phyloP scores from a whole-genome alignment of 2,113 vertebrate species.

The Ammodytes dubius region DNA sequence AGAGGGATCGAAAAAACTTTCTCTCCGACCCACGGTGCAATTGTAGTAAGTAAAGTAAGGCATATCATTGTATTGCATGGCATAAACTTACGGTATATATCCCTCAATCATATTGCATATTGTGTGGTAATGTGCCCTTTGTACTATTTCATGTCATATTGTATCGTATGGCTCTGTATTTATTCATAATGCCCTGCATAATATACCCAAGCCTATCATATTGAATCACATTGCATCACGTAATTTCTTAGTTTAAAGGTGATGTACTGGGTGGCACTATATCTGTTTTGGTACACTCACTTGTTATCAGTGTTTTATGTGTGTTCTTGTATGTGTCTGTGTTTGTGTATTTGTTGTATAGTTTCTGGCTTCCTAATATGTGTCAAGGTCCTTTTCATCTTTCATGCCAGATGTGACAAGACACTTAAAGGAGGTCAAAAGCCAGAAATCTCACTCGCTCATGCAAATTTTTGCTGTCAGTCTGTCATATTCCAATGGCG shows the following conservation, averaged over 20 bases:
- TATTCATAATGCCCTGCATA: too few relatives aligned
- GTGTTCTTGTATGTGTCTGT: background rate
- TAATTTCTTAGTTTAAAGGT: too few relatives aligned
- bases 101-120: background rate
- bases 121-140: background rate
- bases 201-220: too few relatives aligned
- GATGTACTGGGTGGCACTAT: too few relatives aligned
- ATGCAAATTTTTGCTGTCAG: background rate
- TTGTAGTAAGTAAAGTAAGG: too few relatives aligned
- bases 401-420: conserved; percentile 26
- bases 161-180: background rate
- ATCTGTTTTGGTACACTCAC: background rate
- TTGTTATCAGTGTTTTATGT: background rate
- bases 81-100: too few relatives aligned
- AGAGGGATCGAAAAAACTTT: too few relatives aligned
- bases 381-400: conserved; percentile 21
- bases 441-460: background rate
- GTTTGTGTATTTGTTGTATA: conserved; percentile 13
- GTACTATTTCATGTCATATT: too few relatives aligned
- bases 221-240: too few relatives aligned
- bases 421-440: conserved; percentile 16
- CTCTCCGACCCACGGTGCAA: too few relatives aligned
- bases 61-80: background rate
- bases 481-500: background rate
- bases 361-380: conserved; percentile 3